These are phyloP conservation scores for Oreochromis niloticus DNA, from an alignment of 2,113 vertebrate species.

Conservation along the genomic window DNA sequence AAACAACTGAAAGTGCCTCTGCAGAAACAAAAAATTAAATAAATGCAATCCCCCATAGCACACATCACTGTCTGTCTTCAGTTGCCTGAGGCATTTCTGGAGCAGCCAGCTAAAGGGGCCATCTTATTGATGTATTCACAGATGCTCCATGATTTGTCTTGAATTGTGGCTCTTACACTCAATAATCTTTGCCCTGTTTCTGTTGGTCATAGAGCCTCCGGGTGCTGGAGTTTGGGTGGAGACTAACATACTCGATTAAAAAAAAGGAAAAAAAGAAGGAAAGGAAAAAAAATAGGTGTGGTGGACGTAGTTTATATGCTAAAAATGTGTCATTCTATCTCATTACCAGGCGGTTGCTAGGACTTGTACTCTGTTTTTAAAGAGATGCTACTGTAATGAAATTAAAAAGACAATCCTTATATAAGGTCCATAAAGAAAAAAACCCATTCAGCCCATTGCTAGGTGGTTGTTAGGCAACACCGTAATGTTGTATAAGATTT, in stretches of 20 bases:
- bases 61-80: background rate
- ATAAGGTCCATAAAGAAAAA: background rate
- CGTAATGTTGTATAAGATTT: background rate
- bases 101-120: background rate
- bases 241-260: background rate
- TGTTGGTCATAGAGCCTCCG: background rate
- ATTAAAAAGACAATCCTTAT: background rate
- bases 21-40: background rate
- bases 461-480: background rate
- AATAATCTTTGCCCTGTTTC: background rate
- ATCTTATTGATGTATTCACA: background rate
- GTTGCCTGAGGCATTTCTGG: background rate
- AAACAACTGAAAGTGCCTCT: background rate
- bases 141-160: background rate
- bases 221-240: background rate
- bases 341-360: background rate
- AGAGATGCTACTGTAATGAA: background rate
- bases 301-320: background rate
- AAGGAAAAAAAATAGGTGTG: background rate
- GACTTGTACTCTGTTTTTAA: background rate
- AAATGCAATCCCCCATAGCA: background rate
- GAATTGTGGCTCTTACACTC: background rate
- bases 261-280: background rate
- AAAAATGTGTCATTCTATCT: background rate
- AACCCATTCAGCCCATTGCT: background rate